These are phyloP conservation scores for Anhinga rufa DNA, from an alignment of 2,113 vertebrate species.

Conservation along the genomic window DNA sequence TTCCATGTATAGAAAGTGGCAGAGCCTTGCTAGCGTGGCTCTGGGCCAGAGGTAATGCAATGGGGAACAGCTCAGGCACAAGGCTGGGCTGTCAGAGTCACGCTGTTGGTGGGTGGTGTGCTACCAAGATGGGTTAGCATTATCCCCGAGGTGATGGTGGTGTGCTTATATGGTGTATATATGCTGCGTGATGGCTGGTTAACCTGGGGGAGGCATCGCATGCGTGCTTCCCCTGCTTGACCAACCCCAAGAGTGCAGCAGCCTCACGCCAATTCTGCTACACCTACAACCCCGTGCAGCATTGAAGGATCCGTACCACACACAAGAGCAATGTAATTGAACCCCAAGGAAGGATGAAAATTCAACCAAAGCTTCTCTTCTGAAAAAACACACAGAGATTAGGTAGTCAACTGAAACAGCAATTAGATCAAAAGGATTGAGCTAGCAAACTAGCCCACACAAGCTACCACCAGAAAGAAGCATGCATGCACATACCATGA, in stretches of 20 bases:
- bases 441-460: not conserved
- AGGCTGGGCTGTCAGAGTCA: not conserved
- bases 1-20: accelerated
- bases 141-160: accelerated
- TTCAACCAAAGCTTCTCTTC: not conserved
- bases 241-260: not conserved
- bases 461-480: not conserved
- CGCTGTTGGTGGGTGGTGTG: accelerated
- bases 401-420: not conserved
- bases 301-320: not conserved
- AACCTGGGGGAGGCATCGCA: accelerated
- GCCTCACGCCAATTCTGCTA: not conserved
- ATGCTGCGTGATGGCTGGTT: not conserved
- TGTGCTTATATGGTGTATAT: not conserved
- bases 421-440: not conserved
- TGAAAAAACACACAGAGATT: not conserved
- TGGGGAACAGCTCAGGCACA: not conserved
- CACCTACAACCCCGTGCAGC: accelerated
- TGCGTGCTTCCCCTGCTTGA: accelerated
- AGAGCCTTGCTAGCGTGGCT: not conserved
- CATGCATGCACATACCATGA: not conserved
- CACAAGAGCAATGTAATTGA: accelerated
- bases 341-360: not conserved
- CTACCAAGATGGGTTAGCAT: not conserved
- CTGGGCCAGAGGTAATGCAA: accelerated